These are phyloP conservation scores for Tupaia tana DNA, from an alignment of 2,113 vertebrate genomes.

Conservation along the genomic window DNA sequence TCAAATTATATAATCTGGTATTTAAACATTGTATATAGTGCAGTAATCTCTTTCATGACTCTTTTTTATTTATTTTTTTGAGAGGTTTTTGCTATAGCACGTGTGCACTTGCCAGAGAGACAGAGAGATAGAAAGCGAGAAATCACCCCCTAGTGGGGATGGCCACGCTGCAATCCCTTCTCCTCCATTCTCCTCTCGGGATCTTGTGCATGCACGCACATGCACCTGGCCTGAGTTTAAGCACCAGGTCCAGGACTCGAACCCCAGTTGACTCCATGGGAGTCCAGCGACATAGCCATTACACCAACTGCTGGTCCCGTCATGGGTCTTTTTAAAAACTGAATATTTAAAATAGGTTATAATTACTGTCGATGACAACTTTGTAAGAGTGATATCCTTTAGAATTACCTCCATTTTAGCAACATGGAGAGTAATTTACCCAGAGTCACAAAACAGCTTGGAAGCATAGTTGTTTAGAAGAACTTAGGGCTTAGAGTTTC, in stretches of 20 bases:
- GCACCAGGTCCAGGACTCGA: too few species aligned
- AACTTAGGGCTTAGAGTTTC: background rate
- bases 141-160: too few species aligned
- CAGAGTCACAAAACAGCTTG: background rate
- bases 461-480: background rate
- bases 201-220: too few species aligned
- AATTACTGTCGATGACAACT: background rate
- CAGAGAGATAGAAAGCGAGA: too few species aligned
- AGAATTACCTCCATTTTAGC: slow-evolving; percentile 27
- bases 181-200: too few species aligned
- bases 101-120: too few species aligned
- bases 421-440: background rate
- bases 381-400: background rate
- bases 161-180: too few species aligned
- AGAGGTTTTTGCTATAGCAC: too few species aligned
- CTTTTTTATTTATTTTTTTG: background rate
- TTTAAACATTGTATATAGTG: background rate
- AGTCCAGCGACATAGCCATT: too few species aligned
- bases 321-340: background rate
- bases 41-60: background rate
- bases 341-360: background rate
- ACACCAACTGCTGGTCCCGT: too few species aligned
- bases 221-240: too few species aligned
- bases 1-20: background rate
- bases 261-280: too few species aligned